Evolutionary conservation across 2,797 vertebrate genomes (phyloP).

Genomic region (Sphenodon punctatus): DNA sequence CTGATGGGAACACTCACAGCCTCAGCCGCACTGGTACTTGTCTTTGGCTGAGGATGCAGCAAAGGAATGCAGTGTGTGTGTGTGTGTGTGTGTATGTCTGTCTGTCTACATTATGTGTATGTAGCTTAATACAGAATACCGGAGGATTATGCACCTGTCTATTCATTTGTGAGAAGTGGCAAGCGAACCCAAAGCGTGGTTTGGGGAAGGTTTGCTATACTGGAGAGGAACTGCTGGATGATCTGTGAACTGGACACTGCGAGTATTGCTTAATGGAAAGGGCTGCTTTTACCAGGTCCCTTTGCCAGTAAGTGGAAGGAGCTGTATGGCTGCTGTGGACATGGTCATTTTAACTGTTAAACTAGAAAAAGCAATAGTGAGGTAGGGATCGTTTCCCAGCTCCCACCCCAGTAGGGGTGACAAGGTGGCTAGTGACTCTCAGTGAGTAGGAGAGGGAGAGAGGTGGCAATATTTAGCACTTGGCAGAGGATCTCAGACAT

Average conservation of each 20-base stretch:
- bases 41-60: neutral
- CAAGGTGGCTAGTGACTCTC: neutral
- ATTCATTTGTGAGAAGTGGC: neutral
- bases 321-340: fast-evolving
- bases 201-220: no score
- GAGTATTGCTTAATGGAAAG: no score
- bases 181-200: neutral
- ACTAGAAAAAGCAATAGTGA: neutral
- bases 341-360: fast-evolving
- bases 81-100: fast-evolving
- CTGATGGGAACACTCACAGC: neutral
- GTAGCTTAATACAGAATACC: neutral
- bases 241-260: no score
- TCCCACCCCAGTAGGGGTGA: fast-evolving
- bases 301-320: neutral
- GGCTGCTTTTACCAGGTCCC: neutral
- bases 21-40: neutral
- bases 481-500: neutral
- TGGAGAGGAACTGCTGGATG: no score
- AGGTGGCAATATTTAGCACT: no score
- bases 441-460: neutral
- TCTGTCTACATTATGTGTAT: no score
- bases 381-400: neutral
- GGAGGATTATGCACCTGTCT: fast-evolving
- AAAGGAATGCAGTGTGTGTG: fast-evolving